Conservation (phyloP, 2,797 vertebrate species). For the Myotis myotis region DNA sequence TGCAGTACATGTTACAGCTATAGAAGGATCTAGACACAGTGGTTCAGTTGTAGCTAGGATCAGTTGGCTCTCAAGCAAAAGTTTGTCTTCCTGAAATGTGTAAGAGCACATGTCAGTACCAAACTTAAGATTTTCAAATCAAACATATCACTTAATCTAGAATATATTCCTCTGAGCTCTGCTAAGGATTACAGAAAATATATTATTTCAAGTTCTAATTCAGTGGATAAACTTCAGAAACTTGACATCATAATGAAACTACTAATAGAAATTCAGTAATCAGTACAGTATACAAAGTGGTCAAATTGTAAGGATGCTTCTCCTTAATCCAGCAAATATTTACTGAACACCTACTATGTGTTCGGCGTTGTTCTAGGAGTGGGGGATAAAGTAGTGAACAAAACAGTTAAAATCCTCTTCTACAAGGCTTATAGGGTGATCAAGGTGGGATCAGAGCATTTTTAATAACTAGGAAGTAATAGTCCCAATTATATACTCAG, state of each 20-base stretch:
- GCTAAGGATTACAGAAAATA: background rate
- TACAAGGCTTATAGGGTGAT: background rate
- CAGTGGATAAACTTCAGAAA: background rate
- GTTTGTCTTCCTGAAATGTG: slow-evolving; percentile 94
- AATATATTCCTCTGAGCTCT: slow-evolving; percentile 3
- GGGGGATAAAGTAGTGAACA: background rate
- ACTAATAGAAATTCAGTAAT: background rate
- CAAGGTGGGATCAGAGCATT: background rate
- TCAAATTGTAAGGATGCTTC: background rate
- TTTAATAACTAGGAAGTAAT: background rate
- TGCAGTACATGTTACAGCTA: slow-evolving; percentile 95
- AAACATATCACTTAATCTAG: background rate
- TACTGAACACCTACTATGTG: background rate
- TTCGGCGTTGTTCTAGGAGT: background rate
- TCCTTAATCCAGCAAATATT: background rate
- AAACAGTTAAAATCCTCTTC: background rate
- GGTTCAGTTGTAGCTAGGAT: slow-evolving; percentile 98
- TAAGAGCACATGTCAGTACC: background rate
- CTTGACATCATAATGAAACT: background rate
- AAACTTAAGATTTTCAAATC: background rate
- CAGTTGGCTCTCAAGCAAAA: slow-evolving; percentile 97
- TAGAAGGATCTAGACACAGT: slow-evolving; percentile 97
- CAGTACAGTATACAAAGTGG: background rate
- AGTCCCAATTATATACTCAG: background rate
- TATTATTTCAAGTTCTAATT: background rate